Evolutionary conservation across 2,113 vertebrate genomes (phyloP).

Genomic region (Solea solea): DNA sequence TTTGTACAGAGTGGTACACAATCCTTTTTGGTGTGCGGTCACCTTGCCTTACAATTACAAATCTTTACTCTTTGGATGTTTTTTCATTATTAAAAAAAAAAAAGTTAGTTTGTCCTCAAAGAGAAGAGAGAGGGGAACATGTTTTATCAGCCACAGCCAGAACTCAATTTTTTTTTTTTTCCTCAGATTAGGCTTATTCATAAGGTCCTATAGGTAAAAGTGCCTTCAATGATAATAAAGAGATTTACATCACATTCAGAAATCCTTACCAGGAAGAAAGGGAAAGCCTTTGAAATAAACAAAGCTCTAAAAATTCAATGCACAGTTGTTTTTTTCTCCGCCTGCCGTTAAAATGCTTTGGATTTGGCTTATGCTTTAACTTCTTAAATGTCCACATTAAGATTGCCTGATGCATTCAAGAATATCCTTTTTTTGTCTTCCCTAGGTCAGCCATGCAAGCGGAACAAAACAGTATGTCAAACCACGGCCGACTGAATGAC

Average conservation of each 20-base stretch:
- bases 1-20: too few species aligned
- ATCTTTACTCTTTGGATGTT: constrained; percentile 66
- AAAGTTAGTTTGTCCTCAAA: constrained; percentile 61
- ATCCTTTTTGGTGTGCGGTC: constrained; percentile 55
- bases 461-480: constrained; percentile 9
- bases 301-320: constrained; percentile 45
- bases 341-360: constrained; percentile 17
- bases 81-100: constrained; percentile 65
- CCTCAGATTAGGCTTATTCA: constrained; percentile 71
- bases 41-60: constrained; percentile 78
- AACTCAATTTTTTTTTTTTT: constrained; percentile 62
- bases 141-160: constrained; percentile 77
- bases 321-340: constrained; percentile 2
- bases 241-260: constrained; percentile 72
- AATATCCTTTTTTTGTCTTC: background rate
- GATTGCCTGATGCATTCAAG: constrained; percentile 43
- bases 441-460: constrained; percentile 39
- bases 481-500: background rate
- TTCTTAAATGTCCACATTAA: constrained; percentile 55
- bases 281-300: constrained; percentile 67
- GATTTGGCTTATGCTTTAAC: constrained; percentile 55
- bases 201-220: constrained; percentile 74
- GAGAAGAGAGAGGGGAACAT: constrained; percentile 34
- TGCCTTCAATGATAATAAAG: constrained; percentile 70
- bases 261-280: constrained; percentile 59